Percentiles rank a stretch among this genome's conserved stretches.
Conservation (phyloP, 2,797 vertebrate genomes). For the Tangara arthus region DNA sequence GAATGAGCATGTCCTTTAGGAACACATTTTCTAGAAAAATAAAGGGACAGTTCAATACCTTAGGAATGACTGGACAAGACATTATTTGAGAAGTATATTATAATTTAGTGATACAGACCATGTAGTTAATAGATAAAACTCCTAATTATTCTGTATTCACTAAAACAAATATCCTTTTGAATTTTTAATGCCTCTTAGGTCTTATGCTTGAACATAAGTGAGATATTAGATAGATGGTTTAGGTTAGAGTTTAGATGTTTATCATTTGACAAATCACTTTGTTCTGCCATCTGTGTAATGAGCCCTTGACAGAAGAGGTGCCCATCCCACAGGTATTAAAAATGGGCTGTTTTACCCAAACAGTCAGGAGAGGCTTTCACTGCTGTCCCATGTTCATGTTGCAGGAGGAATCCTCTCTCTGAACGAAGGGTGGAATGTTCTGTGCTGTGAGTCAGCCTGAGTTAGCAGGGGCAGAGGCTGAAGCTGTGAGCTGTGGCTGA, state of each 20-base stretch:
- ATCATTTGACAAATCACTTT: background rate
- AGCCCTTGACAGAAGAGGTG: background rate
- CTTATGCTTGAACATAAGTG: background rate
- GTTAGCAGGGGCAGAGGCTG: accelerated
- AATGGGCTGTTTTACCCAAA: background rate
- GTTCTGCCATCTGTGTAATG: background rate
- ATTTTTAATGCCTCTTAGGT: background rate
- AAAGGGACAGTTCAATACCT: background rate
- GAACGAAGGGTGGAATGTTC: background rate
- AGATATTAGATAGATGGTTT: background rate
- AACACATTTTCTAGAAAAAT: background rate
- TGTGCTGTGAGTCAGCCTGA: accelerated
- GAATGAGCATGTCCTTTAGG: background rate
- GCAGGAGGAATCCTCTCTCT: background rate
- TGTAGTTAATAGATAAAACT: background rate
- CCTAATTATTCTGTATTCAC: background rate
- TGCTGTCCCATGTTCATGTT: accelerated
- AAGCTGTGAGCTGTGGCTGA: background rate
- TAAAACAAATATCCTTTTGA: background rate
- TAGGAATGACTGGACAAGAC: background rate
- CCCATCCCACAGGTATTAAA: background rate
- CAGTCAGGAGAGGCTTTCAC: accelerated
- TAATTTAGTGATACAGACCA: too few relatives aligned
- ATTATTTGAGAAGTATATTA: background rate
- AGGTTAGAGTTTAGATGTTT: background rate